phyloP scores from a whole-genome alignment of 2,888 invertebrate species.

The Drosophila parthenogenetica region DNA sequence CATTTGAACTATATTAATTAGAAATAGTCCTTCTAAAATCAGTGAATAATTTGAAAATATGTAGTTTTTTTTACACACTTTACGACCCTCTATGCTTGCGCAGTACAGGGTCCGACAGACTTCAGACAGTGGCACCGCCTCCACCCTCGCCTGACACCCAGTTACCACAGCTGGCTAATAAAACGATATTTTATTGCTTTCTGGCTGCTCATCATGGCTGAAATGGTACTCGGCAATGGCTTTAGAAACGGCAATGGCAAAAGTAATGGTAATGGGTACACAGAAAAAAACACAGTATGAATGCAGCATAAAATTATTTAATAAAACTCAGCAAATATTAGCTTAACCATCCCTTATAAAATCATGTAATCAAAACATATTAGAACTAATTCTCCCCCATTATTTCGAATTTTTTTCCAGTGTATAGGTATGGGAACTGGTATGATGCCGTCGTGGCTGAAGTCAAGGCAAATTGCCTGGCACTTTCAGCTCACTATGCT shows the following conservation, averaged over 20 bases:
- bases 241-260: conserved; percentile 47
- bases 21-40: no score
- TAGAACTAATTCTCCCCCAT: no score
- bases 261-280: not conserved
- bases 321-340: no score
- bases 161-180: conserved; percentile 66
- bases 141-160: conserved; percentile 23
- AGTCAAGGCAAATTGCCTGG: conserved; percentile 62
- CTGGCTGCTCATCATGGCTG: conserved; percentile 81
- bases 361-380: no score
- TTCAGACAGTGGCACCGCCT: conserved; percentile 16
- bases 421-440: conserved; percentile 3
- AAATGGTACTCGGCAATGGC: conserved; percentile 49
- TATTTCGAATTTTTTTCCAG: no score
- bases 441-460: conserved; percentile 8
- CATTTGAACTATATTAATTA: no score
- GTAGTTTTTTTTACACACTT: no score
- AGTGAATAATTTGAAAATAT: no score
- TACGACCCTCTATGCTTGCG: not conserved
- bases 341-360: no score
- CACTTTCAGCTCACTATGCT: conserved; percentile 18
- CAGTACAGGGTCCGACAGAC: not conserved
- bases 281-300: no score
- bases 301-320: no score
- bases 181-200: conserved; percentile 83